These are phyloP conservation scores for Campoplex nolae DNA, from an alignment of 2,888 invertebrate genomes.

Conservation along the genomic window DNA sequence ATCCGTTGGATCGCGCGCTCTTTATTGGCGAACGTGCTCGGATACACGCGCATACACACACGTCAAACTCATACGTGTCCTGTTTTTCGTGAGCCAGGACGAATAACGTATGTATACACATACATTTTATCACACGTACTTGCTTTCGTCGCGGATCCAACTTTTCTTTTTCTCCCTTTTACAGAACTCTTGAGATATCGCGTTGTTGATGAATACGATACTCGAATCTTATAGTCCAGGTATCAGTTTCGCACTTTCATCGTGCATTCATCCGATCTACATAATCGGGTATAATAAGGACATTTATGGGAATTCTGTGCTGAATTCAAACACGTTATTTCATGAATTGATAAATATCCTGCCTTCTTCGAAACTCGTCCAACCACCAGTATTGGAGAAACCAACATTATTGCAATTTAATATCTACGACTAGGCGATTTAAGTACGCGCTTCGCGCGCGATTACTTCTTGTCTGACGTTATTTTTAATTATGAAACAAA, in stretches of 20 bases:
- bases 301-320: constrained; percentile 51
- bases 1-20: constrained; percentile 52
- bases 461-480: too few species aligned
- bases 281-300: constrained; percentile 28
- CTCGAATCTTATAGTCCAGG: constrained; percentile 15
- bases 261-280: constrained; percentile 25
- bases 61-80: neutral
- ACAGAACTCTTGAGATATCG: neutral
- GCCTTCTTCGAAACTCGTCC: neutral
- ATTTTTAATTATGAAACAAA: too few species aligned
- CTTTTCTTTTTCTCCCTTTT: neutral
- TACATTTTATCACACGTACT: constrained; percentile 33
- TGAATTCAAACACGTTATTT: constrained; percentile 28
- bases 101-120: constrained; percentile 38
- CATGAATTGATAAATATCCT: neutral
- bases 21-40: constrained; percentile 68
- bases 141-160: constrained; percentile 24
- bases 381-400: neutral
- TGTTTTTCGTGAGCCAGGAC: constrained; percentile 4
- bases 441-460: too few species aligned
- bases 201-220: constrained; percentile 32
- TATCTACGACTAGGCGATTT: too few species aligned
- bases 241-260: constrained; percentile 37
- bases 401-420: too few species aligned
- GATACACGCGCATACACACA: constrained; percentile 21